Evolutionary conservation across 2,113 vertebrate species (phyloP), one percentile per base, ranked within the genome.

Genomic region (Apus apus): DNA sequence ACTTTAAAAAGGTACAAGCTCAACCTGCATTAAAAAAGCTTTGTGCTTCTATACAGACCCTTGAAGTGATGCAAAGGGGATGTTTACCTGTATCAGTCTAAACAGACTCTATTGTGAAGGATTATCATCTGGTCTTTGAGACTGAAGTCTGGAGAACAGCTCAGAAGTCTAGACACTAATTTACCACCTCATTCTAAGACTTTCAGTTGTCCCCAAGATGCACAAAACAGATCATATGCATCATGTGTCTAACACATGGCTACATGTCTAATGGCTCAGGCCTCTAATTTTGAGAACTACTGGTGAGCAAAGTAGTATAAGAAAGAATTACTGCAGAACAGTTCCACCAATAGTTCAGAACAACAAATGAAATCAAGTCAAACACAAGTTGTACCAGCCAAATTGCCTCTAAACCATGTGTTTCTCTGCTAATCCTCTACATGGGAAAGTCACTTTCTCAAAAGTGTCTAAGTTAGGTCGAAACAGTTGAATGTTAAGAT

Each of bases 401-500:
- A 77, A 87, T 0, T 71, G 36, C 6, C 30, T 48, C 15, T 18
- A 5, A 91, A 75, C 3, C 21, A 48, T 8, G 3, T 30, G 23
- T 75, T 79, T 73, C 79, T 79, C 64, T 87, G 48, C 40, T 68
- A 53, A 70, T 73, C 40, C 6, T 66, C 50, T 58, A 40, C 12
- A 25, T 2, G 27, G 22, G 27, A 81, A 34, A 81, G 81, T 21
- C 57, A 43, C 45, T 72, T 92, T 67, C 79, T 92, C n/a, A 48
- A 7, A 57, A 68, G 29, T 11, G 13, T 64, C 34, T 88, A 58
- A 93, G 29, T 32, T 46, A 60, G 34, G 34, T 1, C 64, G 61
- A 81, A 90, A 72, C 15, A 61, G n/a, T 30, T 70, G 45, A 89
- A 72, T 68, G 22, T 66, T 87, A 62, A 83, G 36, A n/a, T 80